phyloP scores from a whole-genome alignment of 2,113 vertebrate species.

The Brachyhypopomus occidentalis region DNA sequence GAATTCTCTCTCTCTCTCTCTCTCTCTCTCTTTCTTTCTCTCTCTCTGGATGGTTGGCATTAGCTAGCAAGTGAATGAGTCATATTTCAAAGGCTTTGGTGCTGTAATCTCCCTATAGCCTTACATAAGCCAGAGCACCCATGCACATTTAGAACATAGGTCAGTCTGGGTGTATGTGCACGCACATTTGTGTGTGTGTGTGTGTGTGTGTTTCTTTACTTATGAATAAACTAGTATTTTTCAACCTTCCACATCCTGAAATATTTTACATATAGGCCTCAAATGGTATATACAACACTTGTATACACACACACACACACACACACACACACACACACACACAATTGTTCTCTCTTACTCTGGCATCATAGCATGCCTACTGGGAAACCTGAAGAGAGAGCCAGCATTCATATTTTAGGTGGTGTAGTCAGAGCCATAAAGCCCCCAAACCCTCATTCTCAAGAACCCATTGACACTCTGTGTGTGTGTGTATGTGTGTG shows the following conservation, averaged over 20 bases:
- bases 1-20: constrained; percentile 17
- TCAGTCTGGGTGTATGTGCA: constrained; percentile 45
- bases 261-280: no score
- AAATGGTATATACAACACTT: no score
- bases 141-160: constrained; percentile 36
- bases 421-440: constrained; percentile 34
- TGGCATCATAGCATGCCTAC: constrained; percentile 14
- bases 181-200: constrained; percentile 27
- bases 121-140: constrained; percentile 46
- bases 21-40: constrained; percentile 14
- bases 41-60: constrained; percentile 28
- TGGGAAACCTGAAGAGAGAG: constrained; percentile 15
- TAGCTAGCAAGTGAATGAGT: constrained; percentile 41
- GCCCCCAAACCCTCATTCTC: constrained; percentile 70
- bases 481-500: no score
- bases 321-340: constrained; percentile 41
- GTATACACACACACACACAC: constrained; percentile 18
- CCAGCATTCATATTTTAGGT: background rate
- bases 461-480: constrained; percentile 42
- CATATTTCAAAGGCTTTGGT: constrained; percentile 31
- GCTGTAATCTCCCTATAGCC: constrained; percentile 33
- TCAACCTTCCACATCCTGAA: no score
- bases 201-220: constrained; percentile 19
- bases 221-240: no score
- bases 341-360: background rate